Evolutionary conservation across 2,113 vertebrate species (phyloP).

Genomic region (Symphodus melops): DNA sequence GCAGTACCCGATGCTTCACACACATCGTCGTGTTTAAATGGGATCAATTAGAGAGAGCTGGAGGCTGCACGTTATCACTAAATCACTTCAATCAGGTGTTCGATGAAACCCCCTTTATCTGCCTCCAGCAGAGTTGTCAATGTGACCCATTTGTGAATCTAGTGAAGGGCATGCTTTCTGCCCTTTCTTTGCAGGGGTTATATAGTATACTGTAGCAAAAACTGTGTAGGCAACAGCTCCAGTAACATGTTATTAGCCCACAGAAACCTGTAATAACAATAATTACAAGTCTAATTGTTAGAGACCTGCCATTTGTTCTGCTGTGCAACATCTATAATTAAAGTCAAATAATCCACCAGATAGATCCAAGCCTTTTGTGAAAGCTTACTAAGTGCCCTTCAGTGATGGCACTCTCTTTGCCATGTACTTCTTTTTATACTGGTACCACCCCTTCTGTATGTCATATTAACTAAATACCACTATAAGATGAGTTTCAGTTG

Average conservation of each 20-base stretch:
- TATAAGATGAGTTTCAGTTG: neutral
- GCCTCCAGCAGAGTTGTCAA: neutral
- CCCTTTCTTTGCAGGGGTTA: neutral
- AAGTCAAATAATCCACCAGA: conserved; percentile 7
- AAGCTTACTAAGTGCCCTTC: neutral
- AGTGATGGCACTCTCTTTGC: neutral
- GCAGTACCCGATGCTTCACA: too few relatives aligned
- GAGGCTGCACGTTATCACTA: neutral
- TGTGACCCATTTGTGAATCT: neutral
- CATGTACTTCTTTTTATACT: neutral
- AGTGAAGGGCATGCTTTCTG: neutral
- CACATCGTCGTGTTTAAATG: neutral
- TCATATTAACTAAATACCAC: neutral
- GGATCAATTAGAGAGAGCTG: neutral
- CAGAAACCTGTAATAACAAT: conserved; percentile 55
- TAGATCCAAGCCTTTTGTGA: neutral
- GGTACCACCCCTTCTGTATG: neutral
- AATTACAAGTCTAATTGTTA: conserved; percentile 44
- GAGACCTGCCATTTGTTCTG: conserved; percentile 36
- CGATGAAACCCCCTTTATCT: neutral
- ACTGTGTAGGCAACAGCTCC: conserved; percentile 26
- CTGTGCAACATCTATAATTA: neutral
- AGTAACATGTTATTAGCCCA: conserved; percentile 44
- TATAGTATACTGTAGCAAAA: conserved; percentile 4
- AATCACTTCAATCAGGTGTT: neutral